Conservation (phyloP, 2,113 vertebrate species). For the Meles meles region DNA sequence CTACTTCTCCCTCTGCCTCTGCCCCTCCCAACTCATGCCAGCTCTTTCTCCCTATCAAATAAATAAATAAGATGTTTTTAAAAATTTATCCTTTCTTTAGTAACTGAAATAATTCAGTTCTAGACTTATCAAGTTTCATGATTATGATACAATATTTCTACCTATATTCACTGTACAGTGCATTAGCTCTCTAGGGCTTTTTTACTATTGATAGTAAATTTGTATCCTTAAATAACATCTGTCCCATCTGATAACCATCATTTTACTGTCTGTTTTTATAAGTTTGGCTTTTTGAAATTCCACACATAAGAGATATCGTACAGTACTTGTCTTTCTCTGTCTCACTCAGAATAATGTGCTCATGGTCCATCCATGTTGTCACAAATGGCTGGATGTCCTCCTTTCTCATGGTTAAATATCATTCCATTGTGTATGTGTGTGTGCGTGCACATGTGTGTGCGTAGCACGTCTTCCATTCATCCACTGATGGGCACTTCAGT, state of each 20-base stretch:
- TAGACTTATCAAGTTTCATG: neutral
- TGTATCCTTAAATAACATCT: neutral
- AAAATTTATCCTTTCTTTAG: neutral
- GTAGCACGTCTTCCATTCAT: neutral
- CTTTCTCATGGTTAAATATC: neutral
- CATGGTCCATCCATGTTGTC: neutral
- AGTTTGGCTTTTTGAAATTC: neutral
- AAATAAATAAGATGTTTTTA: neutral
- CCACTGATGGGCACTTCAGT: neutral
- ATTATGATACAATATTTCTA: neutral
- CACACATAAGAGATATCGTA: neutral
- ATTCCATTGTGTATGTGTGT: neutral
- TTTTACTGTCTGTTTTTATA: neutral
- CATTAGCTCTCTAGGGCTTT: neutral
- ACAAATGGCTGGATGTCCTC: neutral
- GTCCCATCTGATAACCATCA: neutral
- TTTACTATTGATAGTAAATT: neutral
- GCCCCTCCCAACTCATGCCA: neutral
- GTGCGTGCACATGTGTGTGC: neutral
- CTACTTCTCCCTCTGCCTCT: neutral
- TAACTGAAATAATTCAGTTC: neutral
- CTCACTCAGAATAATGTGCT: neutral
- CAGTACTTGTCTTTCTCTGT: neutral
- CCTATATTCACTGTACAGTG: neutral
- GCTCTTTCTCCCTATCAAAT: neutral